Evolutionary conservation across 2,113 vertebrate species (phyloP), one percentile per base, ranked within the genome.

Genomic region (Bungarus multicinctus): DNA sequence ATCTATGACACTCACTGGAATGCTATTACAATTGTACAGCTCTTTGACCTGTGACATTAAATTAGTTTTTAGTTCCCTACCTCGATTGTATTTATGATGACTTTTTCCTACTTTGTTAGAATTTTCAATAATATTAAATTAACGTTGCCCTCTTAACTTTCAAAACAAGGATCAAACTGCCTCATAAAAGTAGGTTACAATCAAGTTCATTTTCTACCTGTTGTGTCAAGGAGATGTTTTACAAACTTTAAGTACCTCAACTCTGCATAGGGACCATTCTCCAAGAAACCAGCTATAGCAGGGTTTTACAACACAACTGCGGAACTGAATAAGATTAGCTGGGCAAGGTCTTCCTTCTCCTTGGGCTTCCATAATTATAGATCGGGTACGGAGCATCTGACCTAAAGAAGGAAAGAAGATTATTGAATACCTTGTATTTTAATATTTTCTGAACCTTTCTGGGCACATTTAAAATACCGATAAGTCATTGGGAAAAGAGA

Each of bases 281-380:
- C 98, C 98, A 54, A 99, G 97, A 57, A 97, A 93, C 99, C 99
- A 99, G 93, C 94, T 97, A 94, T 99, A 99, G 97, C 99, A 99
- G 81, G 99, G 99, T 85, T 94, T 98, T 95, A 98, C 96, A 0
- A 98, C 98, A 97, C 99, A 99, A 34, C 97, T 97, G 93, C 98
- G 98, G 96, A 98, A 97, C 96, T 99, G 99, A 90, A 93, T 97
- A 89, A 99, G 98, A 94, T 98, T 98, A 54, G 92, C 95, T 0
- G 99, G 98, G 94, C 99, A 99, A 0, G 98, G 98, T 3, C 98
- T 96, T 88, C 99, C 99, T 96, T 98, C 98, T 6, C 99, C 98
- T 18, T 97, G 98, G 12, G 98, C 97, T 92, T 95, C 98, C 96
- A 99, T 98, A 47, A 98, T 96, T 94, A 99, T 97, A 43, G 97